phyloP scores from a whole-genome alignment of 2,113 vertebrate species.

The Pluvialis apricaria region DNA sequence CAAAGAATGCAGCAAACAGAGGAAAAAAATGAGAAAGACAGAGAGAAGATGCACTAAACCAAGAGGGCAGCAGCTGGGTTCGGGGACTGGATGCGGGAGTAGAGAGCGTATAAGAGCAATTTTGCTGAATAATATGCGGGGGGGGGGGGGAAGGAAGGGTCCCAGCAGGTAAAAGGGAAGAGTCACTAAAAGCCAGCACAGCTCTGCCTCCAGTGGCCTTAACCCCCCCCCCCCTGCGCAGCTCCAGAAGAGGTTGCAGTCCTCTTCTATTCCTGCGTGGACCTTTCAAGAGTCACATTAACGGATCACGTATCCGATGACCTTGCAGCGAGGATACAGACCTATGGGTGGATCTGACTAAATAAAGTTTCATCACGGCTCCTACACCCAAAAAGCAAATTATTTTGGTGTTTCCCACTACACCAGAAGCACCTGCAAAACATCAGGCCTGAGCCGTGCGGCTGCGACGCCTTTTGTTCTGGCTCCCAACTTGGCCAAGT shows the following conservation, averaged over 20 bases:
- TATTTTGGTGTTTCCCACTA: neutral
- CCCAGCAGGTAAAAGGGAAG: neutral
- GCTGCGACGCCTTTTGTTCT: neutral
- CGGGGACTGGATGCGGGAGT: accelerated
- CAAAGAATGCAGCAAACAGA: neutral
- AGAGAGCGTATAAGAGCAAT: neutral
- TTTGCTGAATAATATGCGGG: neutral
- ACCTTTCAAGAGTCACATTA: neutral
- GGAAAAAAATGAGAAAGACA: neutral
- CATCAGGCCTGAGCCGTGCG: accelerated
- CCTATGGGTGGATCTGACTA: neutral
- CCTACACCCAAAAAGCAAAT: neutral
- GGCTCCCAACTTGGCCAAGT: neutral
- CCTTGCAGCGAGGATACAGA: neutral
- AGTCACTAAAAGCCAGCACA: neutral
- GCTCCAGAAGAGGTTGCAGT: neutral
- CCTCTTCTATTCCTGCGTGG: neutral
- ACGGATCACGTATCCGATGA: accelerated
- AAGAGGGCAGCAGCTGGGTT: neutral
- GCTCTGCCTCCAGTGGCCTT: neutral
- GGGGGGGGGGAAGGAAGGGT: too few relatives aligned
- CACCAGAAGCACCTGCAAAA: neutral
- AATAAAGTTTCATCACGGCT: neutral
- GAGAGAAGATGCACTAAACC: neutral
- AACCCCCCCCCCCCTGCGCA: too few relatives aligned